Evolutionary conservation across 1,140 invertebrate genomes (phyloP).

Genomic region (Microplitis mediator): DNA sequence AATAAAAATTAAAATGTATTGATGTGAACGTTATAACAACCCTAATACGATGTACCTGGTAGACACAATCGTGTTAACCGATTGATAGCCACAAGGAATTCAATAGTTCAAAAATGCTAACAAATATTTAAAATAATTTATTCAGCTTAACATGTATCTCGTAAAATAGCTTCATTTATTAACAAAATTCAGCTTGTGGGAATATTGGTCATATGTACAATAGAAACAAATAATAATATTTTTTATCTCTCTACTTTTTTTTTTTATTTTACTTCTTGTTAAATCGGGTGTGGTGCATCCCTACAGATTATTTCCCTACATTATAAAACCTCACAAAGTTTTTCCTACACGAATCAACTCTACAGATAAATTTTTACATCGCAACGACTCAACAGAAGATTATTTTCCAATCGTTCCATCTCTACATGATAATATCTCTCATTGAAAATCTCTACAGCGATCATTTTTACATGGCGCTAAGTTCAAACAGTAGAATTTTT

Average conservation of each 20-base stretch:
- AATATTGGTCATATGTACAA: not conserved
- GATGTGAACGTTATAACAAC: slow-evolving; percentile 38
- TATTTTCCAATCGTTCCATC: no score
- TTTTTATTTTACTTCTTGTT: no score
- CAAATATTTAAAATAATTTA: slow-evolving; percentile 12
- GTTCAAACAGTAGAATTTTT: no score
- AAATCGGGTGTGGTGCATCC: no score
- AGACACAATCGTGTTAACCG: slow-evolving; percentile 50
- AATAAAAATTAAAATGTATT: slow-evolving; percentile 21
- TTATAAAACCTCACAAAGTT: no score
- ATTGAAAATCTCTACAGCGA: no score
- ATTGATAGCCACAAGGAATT: slow-evolving; percentile 51
- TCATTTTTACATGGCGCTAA: no score
- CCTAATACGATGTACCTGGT: slow-evolving; percentile 58
- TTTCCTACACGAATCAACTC: no score
- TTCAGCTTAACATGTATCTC: not conserved
- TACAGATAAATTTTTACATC: no score
- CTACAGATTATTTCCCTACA: no score
- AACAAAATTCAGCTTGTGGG: not conserved
- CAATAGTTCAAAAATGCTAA: slow-evolving; percentile 26
- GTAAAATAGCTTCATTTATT: not conserved
- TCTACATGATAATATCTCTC: no score
- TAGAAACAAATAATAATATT: not conserved
- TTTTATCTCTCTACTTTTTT: not conserved
- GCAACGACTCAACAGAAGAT: no score